Evolutionary conservation across 2,888 invertebrate species (phyloP), one percentile per base, ranked within the genome.

Genomic region (Chironomus tentans): DNA sequence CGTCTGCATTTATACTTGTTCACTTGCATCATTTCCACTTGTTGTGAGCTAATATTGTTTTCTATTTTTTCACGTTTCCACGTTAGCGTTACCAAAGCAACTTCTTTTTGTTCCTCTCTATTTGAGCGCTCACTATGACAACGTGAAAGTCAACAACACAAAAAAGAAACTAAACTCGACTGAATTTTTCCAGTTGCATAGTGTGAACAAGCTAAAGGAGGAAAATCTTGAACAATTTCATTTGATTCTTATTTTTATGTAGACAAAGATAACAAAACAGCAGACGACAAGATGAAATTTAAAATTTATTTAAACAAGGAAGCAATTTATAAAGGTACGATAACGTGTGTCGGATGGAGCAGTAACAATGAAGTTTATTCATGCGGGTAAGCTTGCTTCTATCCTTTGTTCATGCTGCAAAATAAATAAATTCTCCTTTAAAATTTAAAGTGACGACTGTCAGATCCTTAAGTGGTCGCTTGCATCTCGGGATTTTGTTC

Each of bases 341-440:
- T 95, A 12, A 92, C 93, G 77, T 95, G 96, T 82, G 91, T 96
- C 13, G 93, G 93, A 79, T 98, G 98, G 98, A 93, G 92, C 82
- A 93, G 91, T 79, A 91, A 94, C 38, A 97, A 98, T 83, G 97
- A 98, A 83, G 91, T 97, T 70, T 94, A 92, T 85, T 95, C 96
- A 24, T 92, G 92, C 80, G 92, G 94, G 95, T 93, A 83, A 83
- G 84, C 5, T 38, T 69, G 5, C 68, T 73, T 76, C 22, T 70
- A 56, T 7, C n/a, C 38, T 76, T 50, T 48, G 76, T 71, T 76
- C 61, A 70, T 76, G 62, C 77, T 68, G n/a, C 68, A 24, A 46
- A 56, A 50, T 50, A 48, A 74, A 62, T 21, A 74, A 65, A 76
- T 77, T 61, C 68, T 12, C 70, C 75, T 56, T 68, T n/a, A n/a